phyloP scores from a whole-genome alignment of 2,113 vertebrate genomes.

The Vidua chalybeata region DNA sequence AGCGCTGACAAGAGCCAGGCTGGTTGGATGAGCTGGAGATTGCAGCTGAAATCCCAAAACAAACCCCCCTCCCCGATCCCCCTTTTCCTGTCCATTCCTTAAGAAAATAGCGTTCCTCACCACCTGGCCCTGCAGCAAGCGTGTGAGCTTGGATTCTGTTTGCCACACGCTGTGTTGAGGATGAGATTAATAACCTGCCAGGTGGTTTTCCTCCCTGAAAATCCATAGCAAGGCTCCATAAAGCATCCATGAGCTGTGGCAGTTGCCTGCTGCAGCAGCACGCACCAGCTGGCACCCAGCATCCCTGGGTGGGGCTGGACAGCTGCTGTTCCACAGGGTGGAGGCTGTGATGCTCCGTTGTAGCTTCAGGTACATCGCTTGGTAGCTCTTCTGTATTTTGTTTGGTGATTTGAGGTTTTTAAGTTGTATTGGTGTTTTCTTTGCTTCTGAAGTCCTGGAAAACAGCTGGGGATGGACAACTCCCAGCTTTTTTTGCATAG shows the following conservation, averaged over 20 bases:
- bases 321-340: fast-evolving
- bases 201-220: neutral
- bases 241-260: neutral
- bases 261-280: neutral
- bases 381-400: neutral
- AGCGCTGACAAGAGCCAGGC: neutral
- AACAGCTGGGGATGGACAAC: neutral
- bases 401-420: neutral
- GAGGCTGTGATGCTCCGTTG: fast-evolving
- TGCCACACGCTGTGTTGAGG: neutral
- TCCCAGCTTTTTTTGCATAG: neutral
- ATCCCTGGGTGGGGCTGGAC: fast-evolving
- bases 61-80: neutral
- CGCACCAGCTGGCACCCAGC: neutral
- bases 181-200: neutral
- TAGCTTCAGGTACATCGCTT: neutral
- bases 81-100: neutral
- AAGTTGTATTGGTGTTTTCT: neutral
- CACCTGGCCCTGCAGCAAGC: neutral
- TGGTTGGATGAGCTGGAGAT: neutral
- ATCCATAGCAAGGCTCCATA: neutral
- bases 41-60: neutral
- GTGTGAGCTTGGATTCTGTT: neutral
- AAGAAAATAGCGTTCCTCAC: neutral
- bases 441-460: neutral